Evolutionary conservation across 2,797 vertebrate genomes (phyloP), one percentile per base, ranked within the genome.

Genomic region (Dendrocincla tyrannina): DNA sequence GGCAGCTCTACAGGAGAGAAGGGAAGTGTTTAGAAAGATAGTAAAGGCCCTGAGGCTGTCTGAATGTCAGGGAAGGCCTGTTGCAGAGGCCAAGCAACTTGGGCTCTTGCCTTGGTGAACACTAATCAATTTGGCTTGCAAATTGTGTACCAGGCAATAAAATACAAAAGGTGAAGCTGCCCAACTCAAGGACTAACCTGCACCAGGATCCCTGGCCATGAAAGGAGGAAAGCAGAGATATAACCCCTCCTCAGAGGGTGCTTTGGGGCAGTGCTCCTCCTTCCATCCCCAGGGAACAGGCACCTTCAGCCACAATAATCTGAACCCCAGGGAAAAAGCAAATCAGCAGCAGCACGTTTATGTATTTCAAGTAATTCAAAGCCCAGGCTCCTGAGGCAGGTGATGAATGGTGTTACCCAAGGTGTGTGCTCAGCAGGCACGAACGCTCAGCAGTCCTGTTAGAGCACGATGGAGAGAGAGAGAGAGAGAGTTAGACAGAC

Each of bases 1-100:
- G 95, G 91, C 92, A 94, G 96, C 95, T 95, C 97, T 95, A 74
- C 64, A 93, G 95, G 95, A 96, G 82, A 94, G 91, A 94, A 94
- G 74, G 68, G 84, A 96, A 95, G 83, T 92, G 91, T 97, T 97
- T 96, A 95, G 92, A 95, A 95, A 93, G 96, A 92, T 28, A 91
- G 93, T 64, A 86, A 95, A 88, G 89, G 84, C 81, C 93, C 93
- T 0, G 47, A 92, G 92, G 78, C 91, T 90, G 89, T 58, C 75
- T 79, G 73, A 35, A 53, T 44, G 64, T 68, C 82, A 68, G 89
- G 64, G 46, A 94, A 87, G 89, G 77, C 69, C 93, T 84, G 68
- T 47, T 85, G 93, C 83, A 74, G 75, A 76, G 89, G 74, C 78
- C 91, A 62, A 53, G 83, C 18, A 27, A 76, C 88, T n/a, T 68